Percentiles rank a stretch among this genome's conserved stretches.
Evolutionary conservation across 2,113 vertebrate genomes (phyloP).

Genomic region (Hemichromis elongatus): DNA sequence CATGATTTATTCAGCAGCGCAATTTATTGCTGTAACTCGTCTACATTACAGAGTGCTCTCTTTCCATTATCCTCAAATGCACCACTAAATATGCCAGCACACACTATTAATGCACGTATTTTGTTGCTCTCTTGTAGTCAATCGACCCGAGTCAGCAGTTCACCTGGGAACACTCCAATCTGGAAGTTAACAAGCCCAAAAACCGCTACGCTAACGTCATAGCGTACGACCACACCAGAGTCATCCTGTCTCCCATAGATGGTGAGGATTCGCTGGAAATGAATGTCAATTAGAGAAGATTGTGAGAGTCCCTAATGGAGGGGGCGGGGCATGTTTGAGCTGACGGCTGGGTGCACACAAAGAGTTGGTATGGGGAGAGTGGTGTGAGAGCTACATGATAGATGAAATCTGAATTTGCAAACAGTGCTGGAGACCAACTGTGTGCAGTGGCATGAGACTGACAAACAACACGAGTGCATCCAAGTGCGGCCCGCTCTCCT

Average conservation of each 20-base stretch:
- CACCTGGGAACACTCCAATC: slow-evolving; percentile 97
- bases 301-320: slow-evolving; percentile 11
- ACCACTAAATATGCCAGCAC: neutral
- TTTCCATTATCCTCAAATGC: slow-evolving; percentile 39
- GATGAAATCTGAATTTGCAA: slow-evolving; percentile 58
- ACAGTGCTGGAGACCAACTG: slow-evolving; percentile 34
- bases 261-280: slow-evolving; percentile 65
- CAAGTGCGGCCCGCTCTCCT: slow-evolving; percentile 45
- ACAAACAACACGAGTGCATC: slow-evolving; percentile 51
- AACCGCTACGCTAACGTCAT: slow-evolving; percentile 97
- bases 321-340: neutral
- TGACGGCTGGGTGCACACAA: neutral
- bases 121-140: slow-evolving; percentile 72
- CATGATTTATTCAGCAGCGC: slow-evolving; percentile 57
- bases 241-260: slow-evolving; percentile 88
- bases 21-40: slow-evolving; percentile 37
- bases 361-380: neutral
- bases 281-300: neutral
- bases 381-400: neutral
- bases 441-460: slow-evolving; percentile 58
- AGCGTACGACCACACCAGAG: slow-evolving; percentile 92
- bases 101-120: neutral
- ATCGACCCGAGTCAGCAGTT: slow-evolving; percentile 96
- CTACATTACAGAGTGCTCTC: slow-evolving; percentile 15
- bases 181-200: slow-evolving; percentile 97